A percentile compares a stretch with the other conserved stretches of the same genome.
Conservation (phyloP, 2,113 vertebrate species). For the Anolis carolinensis region DNA sequence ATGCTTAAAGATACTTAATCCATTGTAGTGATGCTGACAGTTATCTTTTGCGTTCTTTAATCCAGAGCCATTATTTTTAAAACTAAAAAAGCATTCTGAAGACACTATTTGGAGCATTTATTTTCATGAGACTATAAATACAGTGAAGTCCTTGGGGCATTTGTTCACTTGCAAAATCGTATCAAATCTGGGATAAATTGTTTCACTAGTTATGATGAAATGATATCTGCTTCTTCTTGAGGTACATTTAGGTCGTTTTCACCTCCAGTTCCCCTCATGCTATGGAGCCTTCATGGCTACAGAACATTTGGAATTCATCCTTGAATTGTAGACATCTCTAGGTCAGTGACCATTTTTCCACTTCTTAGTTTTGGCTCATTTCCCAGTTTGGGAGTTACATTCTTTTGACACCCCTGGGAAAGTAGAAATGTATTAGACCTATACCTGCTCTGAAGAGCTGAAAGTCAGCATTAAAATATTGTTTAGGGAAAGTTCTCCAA, state of each 20-base stretch:
- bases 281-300: slow-evolving; percentile 19
- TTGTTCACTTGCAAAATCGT: background rate
- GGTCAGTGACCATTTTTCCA: slow-evolving; percentile 31
- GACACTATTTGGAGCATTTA: background rate
- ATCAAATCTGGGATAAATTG: slow-evolving; percentile 32
- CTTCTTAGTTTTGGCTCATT: slow-evolving; percentile 45
- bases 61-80: background rate
- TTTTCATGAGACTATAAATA: slow-evolving; percentile 2
- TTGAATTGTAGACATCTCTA: slow-evolving; percentile 37
- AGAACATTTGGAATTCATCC: slow-evolving; percentile 39
- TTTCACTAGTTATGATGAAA: slow-evolving; percentile 26
- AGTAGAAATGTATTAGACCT: slow-evolving; percentile 37
- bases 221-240: slow-evolving; percentile 32
- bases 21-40: background rate
- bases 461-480: slow-evolving; percentile 35
- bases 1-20: background rate
- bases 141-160: background rate
- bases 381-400: slow-evolving; percentile 23
- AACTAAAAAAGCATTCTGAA: background rate
- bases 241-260: background rate
- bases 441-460: slow-evolving; percentile 28
- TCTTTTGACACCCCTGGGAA: slow-evolving; percentile 37
- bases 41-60: background rate
- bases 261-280: background rate
- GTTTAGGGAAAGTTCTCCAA: slow-evolving; percentile 32